phyloP scores from a whole-genome alignment of 2,888 invertebrate genomes.

The Cerastis leucographa region DNA sequence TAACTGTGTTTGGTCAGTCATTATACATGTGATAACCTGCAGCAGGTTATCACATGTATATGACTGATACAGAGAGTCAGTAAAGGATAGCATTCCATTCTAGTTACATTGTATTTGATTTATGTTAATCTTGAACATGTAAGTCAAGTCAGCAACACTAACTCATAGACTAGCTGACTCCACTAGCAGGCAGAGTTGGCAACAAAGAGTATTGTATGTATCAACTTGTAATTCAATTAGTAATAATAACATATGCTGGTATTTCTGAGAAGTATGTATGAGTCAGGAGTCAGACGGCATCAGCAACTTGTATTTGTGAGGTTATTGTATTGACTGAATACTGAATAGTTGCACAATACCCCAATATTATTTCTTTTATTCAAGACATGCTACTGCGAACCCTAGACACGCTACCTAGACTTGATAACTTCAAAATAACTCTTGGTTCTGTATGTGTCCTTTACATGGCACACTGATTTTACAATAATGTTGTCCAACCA shows the following conservation, averaged over 20 bases:
- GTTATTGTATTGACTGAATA: constrained; percentile 10
- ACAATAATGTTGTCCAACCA: background rate
- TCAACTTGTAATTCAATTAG: constrained; percentile 18
- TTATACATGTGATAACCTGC: too few relatives aligned
- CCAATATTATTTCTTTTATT: background rate
- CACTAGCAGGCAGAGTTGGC: too few relatives aligned
- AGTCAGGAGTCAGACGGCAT: constrained; percentile 18
- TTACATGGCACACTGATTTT: background rate
- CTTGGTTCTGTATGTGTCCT: background rate
- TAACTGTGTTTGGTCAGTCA: too few relatives aligned
- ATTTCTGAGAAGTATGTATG: constrained; percentile 17
- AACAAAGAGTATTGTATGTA: constrained; percentile 24
- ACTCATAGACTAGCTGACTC: background rate
- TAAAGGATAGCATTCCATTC: background rate
- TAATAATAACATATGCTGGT: background rate
- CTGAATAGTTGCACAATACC: constrained; percentile 1
- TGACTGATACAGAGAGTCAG: too few relatives aligned
- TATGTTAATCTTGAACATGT: background rate
- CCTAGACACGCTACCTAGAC: background rate
- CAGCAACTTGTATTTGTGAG: background rate
- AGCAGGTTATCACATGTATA: too few relatives aligned
- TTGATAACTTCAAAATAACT: background rate
- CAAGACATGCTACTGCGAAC: background rate
- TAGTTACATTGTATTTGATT: background rate
- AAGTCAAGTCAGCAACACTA: background rate